A percentile compares a stretch with the other conserved stretches of the same genome.
phyloP scores from a whole-genome alignment of 2,797 vertebrate genomes.

The Spatula versicolor region DNA sequence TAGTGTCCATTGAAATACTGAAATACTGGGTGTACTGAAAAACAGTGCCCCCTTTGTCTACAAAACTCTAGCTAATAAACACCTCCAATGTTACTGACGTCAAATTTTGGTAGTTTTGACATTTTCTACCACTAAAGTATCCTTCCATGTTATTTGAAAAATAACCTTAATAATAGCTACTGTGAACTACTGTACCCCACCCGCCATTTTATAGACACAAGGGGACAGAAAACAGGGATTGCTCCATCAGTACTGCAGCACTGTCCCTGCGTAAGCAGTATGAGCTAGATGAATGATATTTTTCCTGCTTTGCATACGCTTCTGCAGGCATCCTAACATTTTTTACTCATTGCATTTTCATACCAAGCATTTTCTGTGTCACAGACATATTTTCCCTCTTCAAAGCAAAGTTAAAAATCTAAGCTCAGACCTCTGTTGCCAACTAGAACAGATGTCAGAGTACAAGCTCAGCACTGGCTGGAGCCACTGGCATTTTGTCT shows the following conservation, averaged over 20 bases:
- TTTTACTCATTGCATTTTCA: neutral
- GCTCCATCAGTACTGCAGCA: neutral
- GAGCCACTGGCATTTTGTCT: constrained; percentile 58
- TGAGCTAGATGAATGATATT: neutral
- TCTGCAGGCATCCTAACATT: neutral
- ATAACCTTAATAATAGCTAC: neutral
- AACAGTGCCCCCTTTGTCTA: neutral
- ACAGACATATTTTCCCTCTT: neutral
- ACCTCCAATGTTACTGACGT: neutral
- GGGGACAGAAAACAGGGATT: neutral
- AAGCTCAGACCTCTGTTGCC: neutral
- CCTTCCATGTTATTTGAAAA: neutral
- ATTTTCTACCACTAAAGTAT: neutral
- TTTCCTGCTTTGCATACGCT: neutral
- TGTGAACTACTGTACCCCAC: neutral
- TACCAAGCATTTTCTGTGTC: constrained; percentile 1
- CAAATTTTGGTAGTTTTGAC: neutral
- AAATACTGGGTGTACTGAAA: neutral
- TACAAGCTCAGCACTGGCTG: constrained; percentile 20
- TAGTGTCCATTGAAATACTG: neutral
- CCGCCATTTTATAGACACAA: neutral
- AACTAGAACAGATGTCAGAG: constrained; percentile 54
- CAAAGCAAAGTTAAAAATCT: neutral
- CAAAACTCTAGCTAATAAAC: neutral
- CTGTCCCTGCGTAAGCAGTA: neutral